Evolutionary conservation across 2,888 invertebrate species (phyloP), one percentile per base, ranked within the genome.

Genomic region (Prenolepis imparis): DNA sequence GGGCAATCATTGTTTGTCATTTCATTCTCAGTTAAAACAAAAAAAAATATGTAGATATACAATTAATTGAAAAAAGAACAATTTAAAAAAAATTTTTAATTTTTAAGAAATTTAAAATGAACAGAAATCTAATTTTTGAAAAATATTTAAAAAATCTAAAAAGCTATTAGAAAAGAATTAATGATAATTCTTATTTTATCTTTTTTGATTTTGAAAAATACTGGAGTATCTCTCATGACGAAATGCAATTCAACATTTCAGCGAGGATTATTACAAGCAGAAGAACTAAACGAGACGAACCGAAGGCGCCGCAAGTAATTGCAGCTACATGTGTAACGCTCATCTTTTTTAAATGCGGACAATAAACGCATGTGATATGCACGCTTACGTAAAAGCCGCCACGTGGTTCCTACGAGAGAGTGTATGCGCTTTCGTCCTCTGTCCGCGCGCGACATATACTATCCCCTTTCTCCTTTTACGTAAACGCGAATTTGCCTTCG

Each of bases 241-340:
- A 48, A 85, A 55, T 72, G 8, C 11, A 21, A 59, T 59, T 18
- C 3, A 68, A 68, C 93, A 88, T 96, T 96, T 70, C 96, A 97
- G 97, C 94, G 97, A 97, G 95, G 96, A 96, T 93, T 97, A 96
- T 95, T 97, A 96, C 94, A 96, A 96, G 96, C 86, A 96, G 96
- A 91, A 87, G 85, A 91, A 89, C 80, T 91, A 77, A 91, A 61
- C 28, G 63, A 78, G 28, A 36, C 0, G 36, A n/a, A 55, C 3
- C 74, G 64, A 44, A 72, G 82, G 75, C 87, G 87, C 84, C 87
- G 81, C 84, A 89, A 84, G 85, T 83, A 83, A 78, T 66, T 73
- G 83, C 84, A 84, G 70, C 83, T 82, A 85, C 78, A 82, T 88
- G 66, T 84, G 77, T 88, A 87, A 86, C 85, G 78, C 86, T 90